These are phyloP conservation scores for Ectemnius cavifrons DNA, from an alignment of 2,888 invertebrate species.

Conservation along the genomic window DNA sequence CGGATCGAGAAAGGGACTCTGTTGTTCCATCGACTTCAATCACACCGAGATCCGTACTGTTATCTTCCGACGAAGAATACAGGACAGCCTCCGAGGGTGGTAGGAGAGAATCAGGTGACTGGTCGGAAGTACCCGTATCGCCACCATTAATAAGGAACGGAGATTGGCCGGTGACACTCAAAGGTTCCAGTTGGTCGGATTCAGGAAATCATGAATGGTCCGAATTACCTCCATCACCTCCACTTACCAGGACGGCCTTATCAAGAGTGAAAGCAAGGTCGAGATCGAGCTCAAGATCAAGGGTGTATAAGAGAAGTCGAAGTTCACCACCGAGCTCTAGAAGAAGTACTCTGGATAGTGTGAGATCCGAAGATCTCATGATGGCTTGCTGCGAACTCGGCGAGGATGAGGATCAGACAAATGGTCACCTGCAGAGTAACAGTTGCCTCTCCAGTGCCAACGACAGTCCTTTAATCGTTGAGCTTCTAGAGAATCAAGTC, in stretches of 20 bases:
- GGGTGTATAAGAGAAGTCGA: slow-evolving; percentile 82
- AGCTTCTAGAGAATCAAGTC: slow-evolving; percentile 72
- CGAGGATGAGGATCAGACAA: slow-evolving; percentile 80
- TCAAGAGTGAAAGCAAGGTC: slow-evolving; percentile 84
- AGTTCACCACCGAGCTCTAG: slow-evolving; percentile 82
- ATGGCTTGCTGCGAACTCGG: slow-evolving; percentile 79
- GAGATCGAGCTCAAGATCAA: slow-evolving; percentile 78
- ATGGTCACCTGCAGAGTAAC: slow-evolving; percentile 61
- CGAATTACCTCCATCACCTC: slow-evolving; percentile 83
- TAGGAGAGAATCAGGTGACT: slow-evolving; percentile 89
- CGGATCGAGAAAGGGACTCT: slow-evolving; percentile 75
- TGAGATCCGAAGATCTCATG: slow-evolving; percentile 81
- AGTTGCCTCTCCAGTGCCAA: slow-evolving; percentile 70
- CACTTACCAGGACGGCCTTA: slow-evolving; percentile 81
- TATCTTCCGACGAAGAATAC: slow-evolving; percentile 93
- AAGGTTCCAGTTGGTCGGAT: slow-evolving; percentile 68
- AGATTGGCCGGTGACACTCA: slow-evolving; percentile 66
- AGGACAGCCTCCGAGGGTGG: slow-evolving; percentile 92
- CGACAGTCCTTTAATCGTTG: slow-evolving; percentile 71
- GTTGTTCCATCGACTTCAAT: slow-evolving; percentile 82
- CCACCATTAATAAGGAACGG: slow-evolving; percentile 77
- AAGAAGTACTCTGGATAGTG: slow-evolving; percentile 83
- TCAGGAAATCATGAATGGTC: slow-evolving; percentile 73
- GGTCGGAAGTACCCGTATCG: slow-evolving; percentile 85
- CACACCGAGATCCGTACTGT: slow-evolving; percentile 84